Conservation (phyloP, 2,888 invertebrate genomes). For the Synergus japonicus region DNA sequence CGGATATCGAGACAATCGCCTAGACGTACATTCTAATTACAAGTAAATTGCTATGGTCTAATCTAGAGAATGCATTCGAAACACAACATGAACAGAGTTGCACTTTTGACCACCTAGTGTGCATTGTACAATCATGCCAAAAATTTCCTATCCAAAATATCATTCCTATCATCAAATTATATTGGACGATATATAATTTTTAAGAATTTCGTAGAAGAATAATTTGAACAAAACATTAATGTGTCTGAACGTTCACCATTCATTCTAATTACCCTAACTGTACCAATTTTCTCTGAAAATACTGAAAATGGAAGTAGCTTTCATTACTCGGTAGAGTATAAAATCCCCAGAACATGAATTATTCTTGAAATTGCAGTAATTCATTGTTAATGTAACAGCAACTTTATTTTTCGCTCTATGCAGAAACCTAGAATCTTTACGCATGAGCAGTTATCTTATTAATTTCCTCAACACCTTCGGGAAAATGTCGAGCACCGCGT, state of each 20-base stretch:
- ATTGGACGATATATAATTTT: too few species aligned
- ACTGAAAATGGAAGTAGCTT: constrained; percentile 39
- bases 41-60: constrained; percentile 13
- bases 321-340: constrained; percentile 26
- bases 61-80: constrained; percentile 20
- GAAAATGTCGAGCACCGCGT: constrained; percentile 16
- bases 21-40: neutral
- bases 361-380: constrained; percentile 40
- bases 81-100: neutral
- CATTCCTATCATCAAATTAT: too few species aligned
- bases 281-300: constrained; percentile 37
- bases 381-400: constrained; percentile 31
- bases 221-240: neutral
- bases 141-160: too few species aligned
- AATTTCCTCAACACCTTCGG: constrained; percentile 37
- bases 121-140: neutral
- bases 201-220: neutral
- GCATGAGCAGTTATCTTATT: constrained; percentile 15
- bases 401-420: constrained; percentile 31
- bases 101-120: neutral
- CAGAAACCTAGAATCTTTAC: constrained; percentile 34
- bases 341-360: constrained; percentile 37
- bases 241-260: neutral
- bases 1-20: neutral
- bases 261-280: constrained; percentile 32